Percentiles rank a stretch among this genome's conserved stretches.
phyloP scores from a whole-genome alignment of 2,113 vertebrate genomes.

The Trogon melanurus region DNA sequence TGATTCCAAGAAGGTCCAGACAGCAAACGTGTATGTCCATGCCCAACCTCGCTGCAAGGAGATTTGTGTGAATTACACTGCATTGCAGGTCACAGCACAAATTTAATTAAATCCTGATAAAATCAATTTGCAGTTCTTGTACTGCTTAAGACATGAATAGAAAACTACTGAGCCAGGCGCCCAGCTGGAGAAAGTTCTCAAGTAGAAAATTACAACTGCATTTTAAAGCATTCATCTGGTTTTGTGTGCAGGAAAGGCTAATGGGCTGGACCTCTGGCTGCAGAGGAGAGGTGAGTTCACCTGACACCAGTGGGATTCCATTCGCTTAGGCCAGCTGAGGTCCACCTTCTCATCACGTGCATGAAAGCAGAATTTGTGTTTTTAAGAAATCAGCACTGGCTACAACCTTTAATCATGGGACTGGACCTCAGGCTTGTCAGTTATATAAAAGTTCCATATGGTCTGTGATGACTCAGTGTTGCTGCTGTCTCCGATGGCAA shows the following conservation, averaged over 20 bases:
- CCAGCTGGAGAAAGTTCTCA: conserved; percentile 2
- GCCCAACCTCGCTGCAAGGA: neutral
- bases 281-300: neutral
- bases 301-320: neutral
- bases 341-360: neutral
- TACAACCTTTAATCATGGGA: neutral
- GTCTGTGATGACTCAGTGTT: neutral
- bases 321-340: neutral
- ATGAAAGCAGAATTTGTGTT: neutral
- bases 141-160: neutral
- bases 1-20: neutral
- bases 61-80: neutral
- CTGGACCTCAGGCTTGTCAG: neutral
- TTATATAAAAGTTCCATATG: neutral
- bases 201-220: conserved; percentile 33
- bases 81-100: conserved; percentile 23
- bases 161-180: neutral
- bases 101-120: conserved; percentile 59
- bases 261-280: neutral
- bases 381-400: neutral
- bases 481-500: neutral
- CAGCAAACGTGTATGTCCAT: neutral
- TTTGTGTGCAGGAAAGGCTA: neutral
- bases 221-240: neutral
- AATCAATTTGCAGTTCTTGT: conserved; percentile 14